Evolutionary conservation across 1,140 invertebrate genomes (phyloP).

Genomic region (Zaprionus capensis): DNA sequence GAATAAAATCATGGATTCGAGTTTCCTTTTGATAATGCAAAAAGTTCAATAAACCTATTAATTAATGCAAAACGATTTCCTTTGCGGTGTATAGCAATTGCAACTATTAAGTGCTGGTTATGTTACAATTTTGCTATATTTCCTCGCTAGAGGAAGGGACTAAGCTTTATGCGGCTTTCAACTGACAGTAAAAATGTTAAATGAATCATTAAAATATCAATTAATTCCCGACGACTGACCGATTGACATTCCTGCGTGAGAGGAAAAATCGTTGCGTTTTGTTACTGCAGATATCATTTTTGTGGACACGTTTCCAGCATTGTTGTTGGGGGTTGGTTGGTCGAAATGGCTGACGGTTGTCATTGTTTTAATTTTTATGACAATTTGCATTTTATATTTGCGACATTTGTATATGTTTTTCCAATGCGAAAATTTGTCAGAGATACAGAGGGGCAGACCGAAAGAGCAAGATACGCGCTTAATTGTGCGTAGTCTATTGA

Average conservation of each 20-base stretch:
- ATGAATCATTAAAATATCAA: constrained; percentile 73
- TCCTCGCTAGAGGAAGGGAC: neutral
- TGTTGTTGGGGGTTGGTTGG: neutral
- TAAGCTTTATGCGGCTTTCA: neutral
- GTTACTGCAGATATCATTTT: neutral
- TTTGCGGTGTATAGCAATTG: neutral
- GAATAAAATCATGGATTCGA: neutral
- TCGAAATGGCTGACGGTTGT: constrained; percentile 39
- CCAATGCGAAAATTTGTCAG: constrained; percentile 33
- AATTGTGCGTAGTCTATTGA: constrained; percentile 45
- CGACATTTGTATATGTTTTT: constrained; percentile 64
- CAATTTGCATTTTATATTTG: constrained; percentile 50
- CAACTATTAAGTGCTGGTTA: neutral
- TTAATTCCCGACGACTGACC: constrained; percentile 65
- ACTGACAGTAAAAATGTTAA: constrained; percentile 49
- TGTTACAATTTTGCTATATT: neutral
- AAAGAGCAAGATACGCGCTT: constrained; percentile 40
- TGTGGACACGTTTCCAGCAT: constrained; percentile 34
- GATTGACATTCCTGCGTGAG: constrained; percentile 19
- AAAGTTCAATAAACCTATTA: constrained; percentile 4
- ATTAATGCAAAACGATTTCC: neutral
- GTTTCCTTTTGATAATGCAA: neutral
- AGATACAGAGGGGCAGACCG: neutral
- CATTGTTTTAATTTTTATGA: constrained; percentile 65
- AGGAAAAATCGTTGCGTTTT: constrained; percentile 10